Conservation (phyloP, 1,140 invertebrate species). For the Drosophila subpulchrella region DNA sequence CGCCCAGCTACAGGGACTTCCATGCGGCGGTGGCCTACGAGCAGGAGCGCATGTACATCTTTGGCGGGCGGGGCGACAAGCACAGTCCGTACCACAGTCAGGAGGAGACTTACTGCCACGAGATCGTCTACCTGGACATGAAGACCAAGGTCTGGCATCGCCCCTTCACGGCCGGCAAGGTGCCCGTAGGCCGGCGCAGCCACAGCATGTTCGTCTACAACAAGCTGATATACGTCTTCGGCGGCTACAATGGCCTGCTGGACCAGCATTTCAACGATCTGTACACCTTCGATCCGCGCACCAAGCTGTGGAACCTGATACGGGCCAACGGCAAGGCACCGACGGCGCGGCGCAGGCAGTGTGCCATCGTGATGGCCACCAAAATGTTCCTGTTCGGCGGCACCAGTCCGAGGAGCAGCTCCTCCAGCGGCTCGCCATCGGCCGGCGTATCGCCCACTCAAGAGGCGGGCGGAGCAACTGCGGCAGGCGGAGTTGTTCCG, state of each 20-base stretch:
- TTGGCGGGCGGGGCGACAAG: conserved; percentile 92
- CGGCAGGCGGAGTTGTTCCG: conserved; percentile 30
- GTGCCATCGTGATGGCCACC: conserved; percentile 89
- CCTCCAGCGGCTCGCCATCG: neutral
- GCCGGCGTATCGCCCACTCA: neutral
- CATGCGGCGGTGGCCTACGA: conserved; percentile 92
- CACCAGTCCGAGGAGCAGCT: conserved; percentile 87
- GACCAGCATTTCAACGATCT: conserved; percentile 93
- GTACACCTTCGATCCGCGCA: conserved; percentile 88
- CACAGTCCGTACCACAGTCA: conserved; percentile 88
- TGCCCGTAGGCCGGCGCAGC: conserved; percentile 91
- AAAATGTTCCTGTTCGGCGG: conserved; percentile 94
- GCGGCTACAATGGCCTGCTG: conserved; percentile 92
- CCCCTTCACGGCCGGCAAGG: conserved; percentile 86
- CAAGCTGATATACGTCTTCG: conserved; percentile 93
- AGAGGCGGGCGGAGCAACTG: conserved; percentile 2
- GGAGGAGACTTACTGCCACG: conserved; percentile 91
- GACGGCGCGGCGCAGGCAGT: conserved; percentile 90
- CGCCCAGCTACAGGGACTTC: conserved; percentile 93
- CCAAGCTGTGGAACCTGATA: conserved; percentile 88
- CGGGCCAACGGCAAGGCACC: conserved; percentile 87
- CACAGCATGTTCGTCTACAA: conserved; percentile 94
- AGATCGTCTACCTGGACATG: conserved; percentile 91
- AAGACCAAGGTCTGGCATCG: conserved; percentile 88
- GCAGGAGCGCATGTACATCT: conserved; percentile 91